These are phyloP conservation scores for Parazoanthus atlanticus DNA, from an alignment of 92 coral and sea anemone species.

Conservation along the genomic window DNA sequence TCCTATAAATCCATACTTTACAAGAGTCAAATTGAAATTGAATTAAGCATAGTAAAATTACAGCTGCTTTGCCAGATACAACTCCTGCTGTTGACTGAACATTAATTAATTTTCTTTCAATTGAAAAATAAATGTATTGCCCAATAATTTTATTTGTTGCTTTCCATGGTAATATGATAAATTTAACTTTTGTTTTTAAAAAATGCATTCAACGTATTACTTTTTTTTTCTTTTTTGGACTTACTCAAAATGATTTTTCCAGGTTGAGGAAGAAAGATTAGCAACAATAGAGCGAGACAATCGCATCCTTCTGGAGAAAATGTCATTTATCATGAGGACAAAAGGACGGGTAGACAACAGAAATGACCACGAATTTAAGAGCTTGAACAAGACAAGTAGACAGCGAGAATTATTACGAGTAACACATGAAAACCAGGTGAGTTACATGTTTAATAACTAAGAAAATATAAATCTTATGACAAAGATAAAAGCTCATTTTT, in stretches of 20 bases:
- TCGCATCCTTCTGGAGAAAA: conserved; percentile 91
- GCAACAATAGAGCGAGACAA: conserved; percentile 96
- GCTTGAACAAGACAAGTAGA: conserved; percentile 94
- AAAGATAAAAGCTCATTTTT: too few relatives aligned
- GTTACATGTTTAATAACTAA: background rate
- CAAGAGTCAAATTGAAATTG: background rate
- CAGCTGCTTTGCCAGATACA: background rate
- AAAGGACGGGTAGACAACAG: conserved; percentile 96
- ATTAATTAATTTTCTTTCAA: too few relatives aligned
- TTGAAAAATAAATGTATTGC: too few relatives aligned
- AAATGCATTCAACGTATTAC: background rate
- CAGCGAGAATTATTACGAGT: conserved; percentile 92
- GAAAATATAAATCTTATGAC: background rate
- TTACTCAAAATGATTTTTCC: background rate
- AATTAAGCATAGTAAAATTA: too few relatives aligned
- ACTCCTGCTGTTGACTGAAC: background rate
- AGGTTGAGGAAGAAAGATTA: conserved; percentile 91
- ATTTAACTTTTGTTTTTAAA: background rate
- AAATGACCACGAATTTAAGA: conserved; percentile 87
- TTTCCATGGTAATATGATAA: background rate
- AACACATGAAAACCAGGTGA: conserved; percentile 96
- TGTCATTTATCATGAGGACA: conserved; percentile 96
- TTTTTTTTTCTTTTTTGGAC: background rate
- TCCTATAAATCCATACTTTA: too few relatives aligned
- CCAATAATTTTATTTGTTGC: background rate